phyloP scores from a whole-genome alignment of 2,113 vertebrate genomes.

The Clarias magur region DNA sequence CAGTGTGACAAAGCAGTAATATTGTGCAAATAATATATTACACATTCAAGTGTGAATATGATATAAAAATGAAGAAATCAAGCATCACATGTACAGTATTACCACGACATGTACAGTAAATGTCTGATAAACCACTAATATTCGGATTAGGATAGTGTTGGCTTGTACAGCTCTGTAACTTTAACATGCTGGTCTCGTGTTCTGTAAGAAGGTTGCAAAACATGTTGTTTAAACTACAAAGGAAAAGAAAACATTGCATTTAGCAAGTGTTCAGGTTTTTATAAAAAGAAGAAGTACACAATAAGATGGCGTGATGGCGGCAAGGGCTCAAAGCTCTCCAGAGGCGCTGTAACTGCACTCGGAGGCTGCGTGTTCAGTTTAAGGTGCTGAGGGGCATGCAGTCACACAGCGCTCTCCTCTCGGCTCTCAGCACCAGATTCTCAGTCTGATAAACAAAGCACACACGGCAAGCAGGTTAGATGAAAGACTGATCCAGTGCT shows the following conservation, averaged over 20 bases:
- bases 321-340: constrained; percentile 17
- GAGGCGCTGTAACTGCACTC: background rate
- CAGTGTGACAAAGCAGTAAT: constrained; percentile 37
- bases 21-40: constrained; percentile 58
- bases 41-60: constrained; percentile 2
- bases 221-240: background rate
- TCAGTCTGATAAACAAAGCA: constrained; percentile 78
- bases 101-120: background rate
- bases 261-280: background rate
- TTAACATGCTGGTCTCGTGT: background rate
- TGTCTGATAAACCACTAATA: background rate
- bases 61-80: background rate
- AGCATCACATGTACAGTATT: background rate
- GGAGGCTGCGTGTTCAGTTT: constrained; percentile 61
- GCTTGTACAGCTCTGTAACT: constrained; percentile 6
- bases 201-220: background rate
- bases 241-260: constrained; percentile 4
- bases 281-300: background rate
- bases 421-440: constrained; percentile 84
- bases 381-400: constrained; percentile 81
- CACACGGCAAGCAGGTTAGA: background rate
- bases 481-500: background rate
- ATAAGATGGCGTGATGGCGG: background rate
- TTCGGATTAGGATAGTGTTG: background rate
- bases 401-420: constrained; percentile 88